A percentile compares a stretch with the other conserved stretches of the same genome.
These are phyloP conservation scores for Danio tinwini DNA, from an alignment of 2,797 vertebrate species.

Conservation along the genomic window DNA sequence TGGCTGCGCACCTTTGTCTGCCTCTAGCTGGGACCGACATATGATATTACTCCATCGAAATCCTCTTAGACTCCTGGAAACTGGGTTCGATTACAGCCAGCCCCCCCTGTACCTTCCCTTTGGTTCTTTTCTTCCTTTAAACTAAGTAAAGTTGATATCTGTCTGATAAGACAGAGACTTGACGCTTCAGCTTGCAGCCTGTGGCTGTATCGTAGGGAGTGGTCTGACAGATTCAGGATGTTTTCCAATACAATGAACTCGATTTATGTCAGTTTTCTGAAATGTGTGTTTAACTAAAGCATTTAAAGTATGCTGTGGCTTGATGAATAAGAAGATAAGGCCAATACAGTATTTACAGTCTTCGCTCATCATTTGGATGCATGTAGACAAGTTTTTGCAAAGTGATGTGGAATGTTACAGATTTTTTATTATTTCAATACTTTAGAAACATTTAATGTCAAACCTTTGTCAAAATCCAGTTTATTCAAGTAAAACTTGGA, in stretches of 20 bases:
- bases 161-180: slow-evolving; percentile 70
- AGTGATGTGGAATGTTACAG: not conserved
- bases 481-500: too few species aligned
- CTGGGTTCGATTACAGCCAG: slow-evolving; percentile 77
- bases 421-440: not conserved
- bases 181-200: slow-evolving; percentile 73
- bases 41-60: slow-evolving; percentile 86
- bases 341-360: not conserved
- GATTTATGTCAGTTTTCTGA: not conserved
- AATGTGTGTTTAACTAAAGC: not conserved
- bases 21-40: slow-evolving; percentile 78
- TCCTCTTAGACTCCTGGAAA: slow-evolving; percentile 78
- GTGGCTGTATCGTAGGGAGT: slow-evolving; percentile 58
- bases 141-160: slow-evolving; percentile 82
- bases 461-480: not conserved
- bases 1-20: slow-evolving; percentile 81
- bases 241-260: not conserved
- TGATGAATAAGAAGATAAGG: not conserved
- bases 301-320: not conserved
- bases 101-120: slow-evolving; percentile 69
- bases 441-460: not conserved
- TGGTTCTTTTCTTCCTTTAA: slow-evolving; percentile 77
- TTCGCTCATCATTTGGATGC: not conserved
- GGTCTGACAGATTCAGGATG: slow-evolving; percentile 23
- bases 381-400: too few species aligned